phyloP scores from a whole-genome alignment of 2,797 vertebrate genomes.

The Ficedula albicollis region DNA sequence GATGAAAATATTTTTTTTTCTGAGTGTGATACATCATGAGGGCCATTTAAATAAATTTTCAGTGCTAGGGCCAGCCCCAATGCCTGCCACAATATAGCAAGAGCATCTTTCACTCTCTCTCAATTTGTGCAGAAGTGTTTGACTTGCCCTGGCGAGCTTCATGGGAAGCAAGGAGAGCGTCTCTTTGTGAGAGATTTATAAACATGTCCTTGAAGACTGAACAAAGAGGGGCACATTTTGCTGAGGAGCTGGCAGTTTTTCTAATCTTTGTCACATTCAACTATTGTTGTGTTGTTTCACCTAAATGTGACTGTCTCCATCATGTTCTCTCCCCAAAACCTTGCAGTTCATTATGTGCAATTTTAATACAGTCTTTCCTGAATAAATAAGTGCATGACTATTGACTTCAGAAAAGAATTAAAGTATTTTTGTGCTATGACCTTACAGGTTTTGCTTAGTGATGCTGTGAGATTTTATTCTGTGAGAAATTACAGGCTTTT shows the following conservation, averaged over 20 bases:
- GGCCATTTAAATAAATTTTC: neutral
- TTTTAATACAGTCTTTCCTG: neutral
- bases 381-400: neutral
- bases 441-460: neutral
- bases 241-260: neutral
- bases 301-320: neutral
- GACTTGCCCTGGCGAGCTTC: neutral
- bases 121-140: neutral
- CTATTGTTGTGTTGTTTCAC: neutral
- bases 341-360: neutral
- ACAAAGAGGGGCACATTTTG: neutral
- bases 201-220: constrained; percentile 33
- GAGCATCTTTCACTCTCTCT: neutral
- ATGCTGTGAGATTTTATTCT: neutral
- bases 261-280: neutral
- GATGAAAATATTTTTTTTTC: neutral
- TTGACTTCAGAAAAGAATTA: neutral
- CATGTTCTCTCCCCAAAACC: neutral
- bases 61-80: neutral
- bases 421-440: neutral
- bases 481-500: neutral
- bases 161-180: neutral
- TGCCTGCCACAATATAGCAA: neutral
- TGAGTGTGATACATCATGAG: neutral
- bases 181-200: constrained; percentile 28